Base-by-base conservation (phyloP, 2,797 vertebrate genomes). In the Chelidonichthys spinosus region DNA sequence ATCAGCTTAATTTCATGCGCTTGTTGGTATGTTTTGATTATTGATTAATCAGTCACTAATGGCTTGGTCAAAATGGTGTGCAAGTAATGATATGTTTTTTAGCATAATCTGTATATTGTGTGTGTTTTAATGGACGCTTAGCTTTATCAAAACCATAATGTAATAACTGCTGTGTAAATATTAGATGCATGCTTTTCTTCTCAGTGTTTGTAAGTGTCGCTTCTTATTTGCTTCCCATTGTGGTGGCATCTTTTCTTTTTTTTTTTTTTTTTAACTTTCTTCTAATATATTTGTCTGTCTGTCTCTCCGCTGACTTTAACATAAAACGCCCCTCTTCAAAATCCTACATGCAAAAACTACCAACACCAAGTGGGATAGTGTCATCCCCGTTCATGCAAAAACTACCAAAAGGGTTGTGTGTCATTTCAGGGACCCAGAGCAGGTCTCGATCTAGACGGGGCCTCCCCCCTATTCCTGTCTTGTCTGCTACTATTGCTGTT, bases 401-500 rank as follows among this genome's bases (percentile, higher is more conserved):
- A 95, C 89, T 94, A 94, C 93, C 91, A 91, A 86, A 89, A 85
- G 67, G 72, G 63, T 86, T 87, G 74, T 73, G 63, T 83, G 69
- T 85, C 58, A 73, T 84, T 78, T 60, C 55, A 49, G 50, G 78
- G 76, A 86, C 63, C 63, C 60, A 89, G 74, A 85, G 80, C 85
- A 89, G 91, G 87, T 88, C 87, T 90, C 83, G 92, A 90, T 91
- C 88, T 93, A 91, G 92, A 92, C 90, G 75, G 87, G 85, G 89
- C 69, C 83, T 84, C 68, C 84, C 83, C 68, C 84, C 83, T 75
- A 85, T 91, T 95, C 94, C 94, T 95, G 92, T 95, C 95, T 96
- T 96, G 95, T 96, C 95, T 96, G 95, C 94, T 93, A 92, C 95
- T 94, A 92, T 89, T 95, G 94, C 95, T 96, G 90, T 95, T 95